phyloP scores from a whole-genome alignment of 2,888 invertebrate species.

The Drosophila anomelani region DNA sequence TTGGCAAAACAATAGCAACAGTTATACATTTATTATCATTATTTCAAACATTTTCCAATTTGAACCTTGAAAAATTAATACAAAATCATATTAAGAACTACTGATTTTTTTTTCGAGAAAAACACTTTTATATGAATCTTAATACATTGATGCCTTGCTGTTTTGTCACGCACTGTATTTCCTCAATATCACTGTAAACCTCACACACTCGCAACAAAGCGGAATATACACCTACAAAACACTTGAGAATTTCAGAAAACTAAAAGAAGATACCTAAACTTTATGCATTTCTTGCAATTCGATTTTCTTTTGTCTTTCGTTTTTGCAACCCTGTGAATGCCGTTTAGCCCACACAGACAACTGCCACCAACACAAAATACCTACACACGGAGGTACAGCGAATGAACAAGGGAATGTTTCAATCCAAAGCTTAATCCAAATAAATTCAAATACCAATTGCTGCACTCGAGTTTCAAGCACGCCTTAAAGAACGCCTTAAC shows the following conservation, averaged over 20 bases:
- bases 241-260: constrained; percentile 37
- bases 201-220: constrained; percentile 1
- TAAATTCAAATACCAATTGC: constrained; percentile 18
- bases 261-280: constrained; percentile 8
- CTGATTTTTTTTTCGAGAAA: no score
- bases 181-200: constrained; percentile 14
- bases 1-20: background rate
- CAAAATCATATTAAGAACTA: background rate
- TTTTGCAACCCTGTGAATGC: constrained; percentile 49
- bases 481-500: constrained; percentile 10
- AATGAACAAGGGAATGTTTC: constrained; percentile 38
- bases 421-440: constrained; percentile 30
- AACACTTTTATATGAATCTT: background rate
- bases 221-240: constrained; percentile 6
- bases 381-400: constrained; percentile 21
- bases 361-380: constrained; percentile 5
- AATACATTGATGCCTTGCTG: background rate
- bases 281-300: constrained; percentile 35
- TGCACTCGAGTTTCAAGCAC: constrained; percentile 43
- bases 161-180: constrained; percentile 11
- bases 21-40: background rate
- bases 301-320: constrained; percentile 24
- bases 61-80: background rate
- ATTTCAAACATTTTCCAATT: background rate
- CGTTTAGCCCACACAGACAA: constrained; percentile 41